Evolutionary conservation across 2,113 vertebrate genomes (phyloP), one percentile per base, ranked within the genome.

Genomic region (Uria lomvia): DNA sequence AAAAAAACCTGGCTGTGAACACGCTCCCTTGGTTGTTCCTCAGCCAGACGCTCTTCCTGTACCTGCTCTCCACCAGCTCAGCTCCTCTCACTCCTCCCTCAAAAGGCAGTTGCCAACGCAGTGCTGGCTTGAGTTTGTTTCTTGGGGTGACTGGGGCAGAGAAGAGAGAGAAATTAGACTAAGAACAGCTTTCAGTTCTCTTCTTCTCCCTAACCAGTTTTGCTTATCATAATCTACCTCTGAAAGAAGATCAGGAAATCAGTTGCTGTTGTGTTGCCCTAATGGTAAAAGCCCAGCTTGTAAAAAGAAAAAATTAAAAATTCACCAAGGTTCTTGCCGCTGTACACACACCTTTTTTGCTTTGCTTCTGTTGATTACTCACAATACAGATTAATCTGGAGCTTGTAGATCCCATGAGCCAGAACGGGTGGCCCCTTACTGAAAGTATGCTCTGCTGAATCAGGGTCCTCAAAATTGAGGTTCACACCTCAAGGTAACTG

Each of bases 101-200:
- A 62, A 30, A 21, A 65, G n/a, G 71, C 58, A 66, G 76, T 15
- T 1, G 1, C 34, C 0, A 2, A 40, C 0, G 1, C 34, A 26
- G 29, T 22, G 29, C 53, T 43, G 11, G 6, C 23, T 30, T 49
- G 34, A 27, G 21, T 42, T 72, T 79, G 40, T 60, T 68, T 56
- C 80, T 85, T 42, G 55, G 59, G 19, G n/a, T 62, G 22, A 67
- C 21, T 60, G n/a, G 65, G 49, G 30, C n/a, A 81, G 38, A 81
- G 27, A 49, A 76, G 11, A 22, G 15, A 77, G 30, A 71, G 12
- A 77, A 77, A 66, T 58, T 49, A 59, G 40, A 55, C 58, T n/a
- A 55, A 21, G 15, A 81, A 36, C 22, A 82, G n/a, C 22, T 55
- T 66, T 66, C 32, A 22, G n/a, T 66, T 82, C 45, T 62, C 47